Conservation (phyloP, 2,888 invertebrate genomes). For the Carcina quercana region DNA sequence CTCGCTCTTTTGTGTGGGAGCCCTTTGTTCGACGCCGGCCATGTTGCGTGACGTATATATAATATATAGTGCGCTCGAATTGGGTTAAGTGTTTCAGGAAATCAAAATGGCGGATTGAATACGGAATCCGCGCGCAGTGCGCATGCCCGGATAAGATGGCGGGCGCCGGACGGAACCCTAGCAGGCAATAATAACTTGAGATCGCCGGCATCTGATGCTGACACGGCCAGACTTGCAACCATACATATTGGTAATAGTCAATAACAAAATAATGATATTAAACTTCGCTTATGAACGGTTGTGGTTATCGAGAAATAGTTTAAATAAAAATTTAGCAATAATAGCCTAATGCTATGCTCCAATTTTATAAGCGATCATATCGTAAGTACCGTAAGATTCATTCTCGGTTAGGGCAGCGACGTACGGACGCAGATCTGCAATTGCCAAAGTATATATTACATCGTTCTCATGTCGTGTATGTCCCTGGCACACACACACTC, state of each 20-base stretch:
- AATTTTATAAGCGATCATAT: constrained; percentile 65
- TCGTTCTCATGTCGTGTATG: constrained; percentile 21
- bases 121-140: constrained; percentile 25
- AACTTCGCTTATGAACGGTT: constrained; percentile 75
- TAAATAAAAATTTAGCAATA: constrained; percentile 70
- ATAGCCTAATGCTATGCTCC: constrained; percentile 67
- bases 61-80: constrained; percentile 25
- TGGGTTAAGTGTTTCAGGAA: constrained; percentile 65
- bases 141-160: constrained; percentile 58
- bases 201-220: constrained; percentile 52
- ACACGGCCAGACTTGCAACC: constrained; percentile 37
- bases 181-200: constrained; percentile 56
- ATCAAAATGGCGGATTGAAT: constrained; percentile 56
- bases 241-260: constrained; percentile 67
- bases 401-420: constrained; percentile 26
- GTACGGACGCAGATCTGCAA: constrained; percentile 26
- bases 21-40: constrained; percentile 50
- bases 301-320: constrained; percentile 72
- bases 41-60: constrained; percentile 23
- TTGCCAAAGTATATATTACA: constrained; percentile 50
- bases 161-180: constrained; percentile 36
- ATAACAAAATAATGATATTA: constrained; percentile 68
- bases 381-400: constrained; percentile 41
- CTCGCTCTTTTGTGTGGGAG: constrained; percentile 33
- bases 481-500: constrained; percentile 29